Base-by-base conservation (phyloP, 2,888 invertebrate species). In the Strigamia crassipes region DNA sequence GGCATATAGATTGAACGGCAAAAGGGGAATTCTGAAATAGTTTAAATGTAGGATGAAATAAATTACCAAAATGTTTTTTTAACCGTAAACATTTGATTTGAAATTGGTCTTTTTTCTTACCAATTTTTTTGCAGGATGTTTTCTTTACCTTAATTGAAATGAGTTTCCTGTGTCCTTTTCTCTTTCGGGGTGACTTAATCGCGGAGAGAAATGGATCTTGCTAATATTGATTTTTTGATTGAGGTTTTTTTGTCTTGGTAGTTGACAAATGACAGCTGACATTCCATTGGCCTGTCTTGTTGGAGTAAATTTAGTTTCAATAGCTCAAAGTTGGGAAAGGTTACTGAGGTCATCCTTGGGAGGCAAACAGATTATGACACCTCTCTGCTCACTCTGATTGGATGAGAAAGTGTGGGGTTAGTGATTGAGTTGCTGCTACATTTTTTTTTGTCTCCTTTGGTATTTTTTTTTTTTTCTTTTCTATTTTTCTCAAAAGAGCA, bases 261-360 rank as follows among this genome's bases (percentile, higher is more conserved):
- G 61, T 61, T 61, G 61, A 61, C 61, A 61, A 61, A 61, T 61
- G 18, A 61, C 61, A 61, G 61, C 61, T 61, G 61, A 61, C 61
- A 61, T 61, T 61, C 61, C 61, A 61, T 61, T 18, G 61, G 61
- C 18, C 18, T 18, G 9, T 61, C 15, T 61, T n/a, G 61, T 18
- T 61, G 21, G n/a, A 61, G 21, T 61, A 61, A 61, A 61, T 61
- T 61, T n/a, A 61, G 61, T 61, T 61, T 61, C 61, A 61, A 61
- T 61, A 61, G 61, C 61, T 21, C 61, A 61, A 61, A 61, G 61
- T 61, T 6, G 61, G 1, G 10, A n/a, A 18, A 61, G 61, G 61
- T 61, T 61, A n/a, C 18, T 8, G 61, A 23, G 61, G 61, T 18
- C 61, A 61, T 61, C 61, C 61, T 61, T 34, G 6, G 61, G 61